phyloP scores from a whole-genome alignment of 1,140 invertebrate species.

The Eufriesea mexicana region DNA sequence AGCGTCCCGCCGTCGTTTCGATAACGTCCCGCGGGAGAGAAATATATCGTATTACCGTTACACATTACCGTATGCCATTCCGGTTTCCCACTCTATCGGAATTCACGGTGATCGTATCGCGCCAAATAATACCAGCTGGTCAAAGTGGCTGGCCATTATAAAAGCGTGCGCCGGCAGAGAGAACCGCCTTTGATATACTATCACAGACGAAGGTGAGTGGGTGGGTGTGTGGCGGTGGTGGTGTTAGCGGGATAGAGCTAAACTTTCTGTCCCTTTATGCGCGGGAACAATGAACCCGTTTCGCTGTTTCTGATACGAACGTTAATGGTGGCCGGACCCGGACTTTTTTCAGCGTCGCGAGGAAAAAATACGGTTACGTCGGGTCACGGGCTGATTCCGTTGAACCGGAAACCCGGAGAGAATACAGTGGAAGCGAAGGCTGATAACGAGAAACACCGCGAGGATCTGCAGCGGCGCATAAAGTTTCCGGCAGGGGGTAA shows the following conservation, averaged over 20 bases:
- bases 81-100: slow-evolving; percentile 18
- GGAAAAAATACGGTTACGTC: background rate
- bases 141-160: too few relatives aligned
- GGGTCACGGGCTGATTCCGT: background rate
- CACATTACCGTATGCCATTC: slow-evolving; percentile 33
- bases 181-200: background rate
- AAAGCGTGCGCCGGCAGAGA: background rate
- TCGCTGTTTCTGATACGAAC: background rate
- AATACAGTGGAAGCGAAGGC: background rate
- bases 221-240: too few relatives aligned
- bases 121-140: background rate
- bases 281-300: background rate
- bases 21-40: slow-evolving; percentile 45
- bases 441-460: slow-evolving; percentile 19
- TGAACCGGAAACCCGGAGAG: background rate
- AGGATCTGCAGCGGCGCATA: background rate
- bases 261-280: background rate
- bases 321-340: background rate
- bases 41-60: slow-evolving; percentile 44
- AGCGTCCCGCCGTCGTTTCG: slow-evolving; percentile 13
- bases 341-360: background rate
- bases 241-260: too few relatives aligned
- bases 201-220: too few relatives aligned
- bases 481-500: background rate
- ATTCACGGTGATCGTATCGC: slow-evolving; percentile 31